Percentiles rank a stretch among this genome's conserved stretches.
These are phyloP conservation scores for Patiria miniata DNA, from an alignment of 35 echinoderm and acorn worm species.

Conservation along the genomic window DNA sequence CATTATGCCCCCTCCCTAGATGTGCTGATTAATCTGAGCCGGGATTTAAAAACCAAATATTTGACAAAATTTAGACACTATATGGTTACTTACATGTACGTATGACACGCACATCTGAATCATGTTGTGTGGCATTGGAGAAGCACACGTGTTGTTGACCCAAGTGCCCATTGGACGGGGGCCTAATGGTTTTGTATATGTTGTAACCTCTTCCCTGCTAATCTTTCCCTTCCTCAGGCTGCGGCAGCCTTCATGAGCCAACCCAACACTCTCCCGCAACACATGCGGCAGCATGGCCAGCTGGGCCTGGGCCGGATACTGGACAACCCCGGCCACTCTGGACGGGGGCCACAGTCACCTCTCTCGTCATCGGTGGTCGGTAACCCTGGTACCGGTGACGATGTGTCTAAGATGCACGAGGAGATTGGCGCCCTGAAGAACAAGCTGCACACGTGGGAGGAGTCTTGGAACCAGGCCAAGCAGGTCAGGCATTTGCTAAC, in stretches of 20 bases:
- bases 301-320: slow-evolving; percentile 65
- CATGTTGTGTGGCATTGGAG: too few relatives aligned
- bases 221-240: slow-evolving; percentile 41
- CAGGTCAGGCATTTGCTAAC: slow-evolving; percentile 41
- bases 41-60: too few relatives aligned
- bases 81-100: too few relatives aligned
- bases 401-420: slow-evolving; percentile 68
- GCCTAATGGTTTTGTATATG: too few relatives aligned
- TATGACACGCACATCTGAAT: too few relatives aligned
- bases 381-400: slow-evolving; percentile 39
- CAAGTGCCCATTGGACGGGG: too few relatives aligned
- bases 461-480: slow-evolving; percentile 93
- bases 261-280: slow-evolving; percentile 65
- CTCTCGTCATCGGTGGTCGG: slow-evolving; percentile 21
- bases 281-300: slow-evolving; percentile 43
- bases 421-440: slow-evolving; percentile 58
- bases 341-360: slow-evolving; percentile 22
- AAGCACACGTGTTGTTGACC: too few relatives aligned
- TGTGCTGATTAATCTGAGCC: too few relatives aligned
- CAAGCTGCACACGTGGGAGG: slow-evolving; percentile 92
- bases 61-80: too few relatives aligned
- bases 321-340: slow-evolving; percentile 34
- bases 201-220: background rate
- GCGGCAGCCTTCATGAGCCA: slow-evolving; percentile 92
- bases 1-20: too few relatives aligned